Percentiles rank a stretch among this genome's conserved stretches.
These are phyloP conservation scores for Gallirallus australis DNA, from an alignment of 2,797 vertebrate genomes.

Conservation along the genomic window DNA sequence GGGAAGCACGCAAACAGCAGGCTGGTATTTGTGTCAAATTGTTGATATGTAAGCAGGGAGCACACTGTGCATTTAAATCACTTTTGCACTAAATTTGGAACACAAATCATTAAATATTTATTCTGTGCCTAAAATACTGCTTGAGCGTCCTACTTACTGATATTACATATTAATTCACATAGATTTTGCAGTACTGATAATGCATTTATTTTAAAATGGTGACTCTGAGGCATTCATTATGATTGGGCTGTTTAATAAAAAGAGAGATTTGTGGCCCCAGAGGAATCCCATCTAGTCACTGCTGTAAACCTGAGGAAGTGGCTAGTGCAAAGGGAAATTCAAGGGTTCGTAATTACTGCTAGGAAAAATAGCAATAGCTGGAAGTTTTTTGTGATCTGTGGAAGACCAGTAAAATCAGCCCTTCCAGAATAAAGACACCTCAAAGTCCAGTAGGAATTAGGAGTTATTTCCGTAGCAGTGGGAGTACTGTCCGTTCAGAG, in stretches of 20 bases:
- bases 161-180: slow-evolving; percentile 55
- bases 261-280: background rate
- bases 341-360: background rate
- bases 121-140: slow-evolving; percentile 62
- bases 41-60: slow-evolving; percentile 60
- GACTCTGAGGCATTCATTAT: background rate
- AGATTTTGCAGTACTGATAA: slow-evolving; percentile 28
- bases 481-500: slow-evolving; percentile 1
- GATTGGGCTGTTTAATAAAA: background rate
- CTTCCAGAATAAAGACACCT: slow-evolving; percentile 26
- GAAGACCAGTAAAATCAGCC: slow-evolving; percentile 23
- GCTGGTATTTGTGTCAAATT: slow-evolving; percentile 46
- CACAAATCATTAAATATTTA: slow-evolving; percentile 79
- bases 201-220: slow-evolving; percentile 35
- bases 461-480: slow-evolving; percentile 55
- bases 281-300: background rate
- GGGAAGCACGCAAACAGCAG: rapidly evolving
- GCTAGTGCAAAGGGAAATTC: background rate
- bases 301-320: background rate
- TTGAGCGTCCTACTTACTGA: slow-evolving; percentile 69
- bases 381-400: background rate
- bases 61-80: slow-evolving; percentile 58
- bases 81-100: slow-evolving; percentile 70
- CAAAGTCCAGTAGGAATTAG: slow-evolving; percentile 37
- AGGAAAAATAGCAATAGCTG: background rate